Evolutionary conservation across 2,888 invertebrate species (phyloP).

Genomic region (Trissolcus japonicus): DNA sequence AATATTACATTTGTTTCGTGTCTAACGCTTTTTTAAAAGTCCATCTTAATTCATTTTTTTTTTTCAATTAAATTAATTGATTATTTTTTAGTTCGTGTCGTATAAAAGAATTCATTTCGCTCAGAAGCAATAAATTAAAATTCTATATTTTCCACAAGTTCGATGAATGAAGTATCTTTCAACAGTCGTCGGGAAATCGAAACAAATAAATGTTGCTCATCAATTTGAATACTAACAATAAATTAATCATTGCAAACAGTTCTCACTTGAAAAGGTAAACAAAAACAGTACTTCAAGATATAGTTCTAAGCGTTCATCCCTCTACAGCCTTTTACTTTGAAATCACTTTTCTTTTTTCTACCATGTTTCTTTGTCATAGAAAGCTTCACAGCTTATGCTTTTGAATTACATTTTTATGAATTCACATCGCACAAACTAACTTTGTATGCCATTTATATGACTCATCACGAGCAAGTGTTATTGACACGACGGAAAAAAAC

Average conservation of each 20-base stretch:
- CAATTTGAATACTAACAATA: too few relatives aligned
- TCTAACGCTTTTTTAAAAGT: neutral
- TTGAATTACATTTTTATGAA: slow-evolving; percentile 30
- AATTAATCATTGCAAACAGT: too few relatives aligned
- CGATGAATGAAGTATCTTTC: too few relatives aligned
- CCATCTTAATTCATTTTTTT: neutral
- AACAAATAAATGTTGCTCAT: too few relatives aligned
- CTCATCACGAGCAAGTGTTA: slow-evolving; percentile 16
- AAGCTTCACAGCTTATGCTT: slow-evolving; percentile 19
- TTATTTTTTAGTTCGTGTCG: neutral
- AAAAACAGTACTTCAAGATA: too few relatives aligned
- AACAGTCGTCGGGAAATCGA: too few relatives aligned
- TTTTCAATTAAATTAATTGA: neutral
- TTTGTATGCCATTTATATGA: slow-evolving; percentile 19
- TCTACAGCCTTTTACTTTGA: slow-evolving; percentile 11
- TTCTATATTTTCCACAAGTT: too few relatives aligned
- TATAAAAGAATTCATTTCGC: neutral
- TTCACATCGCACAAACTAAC: slow-evolving; percentile 14
- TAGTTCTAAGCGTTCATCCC: slow-evolving; percentile 25
- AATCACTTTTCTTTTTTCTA: slow-evolving; percentile 15
- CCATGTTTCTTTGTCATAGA: slow-evolving; percentile 9
- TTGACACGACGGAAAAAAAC: slow-evolving; percentile 10
- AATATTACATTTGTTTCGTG: slow-evolving; percentile 4
- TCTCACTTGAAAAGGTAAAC: too few relatives aligned
- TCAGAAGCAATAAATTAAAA: too few relatives aligned